Percentiles rank a stretch among this genome's conserved stretches.
phyloP scores from a whole-genome alignment of 35 echinoderm and acorn worm genomes.

The Hemicentrotus pulcherrimus region DNA sequence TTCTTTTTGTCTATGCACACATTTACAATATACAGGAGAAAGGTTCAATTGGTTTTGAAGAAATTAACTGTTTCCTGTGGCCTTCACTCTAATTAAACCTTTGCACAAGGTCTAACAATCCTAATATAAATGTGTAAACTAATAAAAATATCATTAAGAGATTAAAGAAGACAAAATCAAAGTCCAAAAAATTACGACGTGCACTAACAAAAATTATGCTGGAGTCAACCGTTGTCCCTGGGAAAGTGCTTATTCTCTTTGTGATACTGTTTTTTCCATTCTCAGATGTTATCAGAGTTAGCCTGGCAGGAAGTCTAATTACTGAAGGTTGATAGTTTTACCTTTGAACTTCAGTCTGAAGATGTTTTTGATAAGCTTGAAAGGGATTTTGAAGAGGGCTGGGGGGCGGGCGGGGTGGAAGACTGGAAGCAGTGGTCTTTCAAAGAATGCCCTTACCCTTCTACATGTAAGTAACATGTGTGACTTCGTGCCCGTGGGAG shows the following conservation, averaged over 20 bases:
- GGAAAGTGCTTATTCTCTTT: neutral
- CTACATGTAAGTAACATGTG: neutral
- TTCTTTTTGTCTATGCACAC: neutral
- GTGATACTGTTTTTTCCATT: neutral
- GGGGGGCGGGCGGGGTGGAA: neutral
- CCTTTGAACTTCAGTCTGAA: constrained; percentile 25
- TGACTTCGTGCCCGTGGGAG: neutral
- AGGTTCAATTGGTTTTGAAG: neutral
- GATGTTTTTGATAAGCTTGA: neutral
- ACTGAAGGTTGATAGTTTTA: neutral
- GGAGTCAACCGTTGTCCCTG: neutral
- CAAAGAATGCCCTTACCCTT: neutral
- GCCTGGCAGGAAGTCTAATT: constrained; percentile 41
- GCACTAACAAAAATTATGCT: neutral
- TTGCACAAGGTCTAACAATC: neutral
- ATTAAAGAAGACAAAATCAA: constrained; percentile 9
- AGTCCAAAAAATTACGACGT: constrained; percentile 6
- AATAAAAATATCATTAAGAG: constrained; percentile 15
- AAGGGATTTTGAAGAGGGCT: neutral
- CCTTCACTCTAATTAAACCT: neutral
- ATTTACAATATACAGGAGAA: neutral
- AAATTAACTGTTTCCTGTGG: neutral
- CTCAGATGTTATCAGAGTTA: neutral
- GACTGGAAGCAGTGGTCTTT: neutral
- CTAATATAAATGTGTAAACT: neutral